Base-by-base conservation (phyloP, 2,888 invertebrate genomes). In the Phymatocera aterrima region DNA sequence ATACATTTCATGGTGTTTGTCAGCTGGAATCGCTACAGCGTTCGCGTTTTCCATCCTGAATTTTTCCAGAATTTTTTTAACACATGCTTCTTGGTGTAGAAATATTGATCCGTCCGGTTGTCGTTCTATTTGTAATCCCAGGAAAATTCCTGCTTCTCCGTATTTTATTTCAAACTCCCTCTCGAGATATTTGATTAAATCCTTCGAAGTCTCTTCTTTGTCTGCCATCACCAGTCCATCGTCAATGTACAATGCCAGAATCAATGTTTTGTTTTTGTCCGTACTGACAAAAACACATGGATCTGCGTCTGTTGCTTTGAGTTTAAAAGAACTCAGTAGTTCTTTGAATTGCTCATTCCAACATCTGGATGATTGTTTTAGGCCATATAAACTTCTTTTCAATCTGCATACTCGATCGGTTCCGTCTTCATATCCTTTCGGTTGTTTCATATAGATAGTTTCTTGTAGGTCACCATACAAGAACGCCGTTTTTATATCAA, bases 241-340 rank as follows among this genome's bases (percentile, higher is more conserved):
- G 57, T 81, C 81, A 3, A 81, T 80, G 57, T 80, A 81, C 3
- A 81, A 43, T 57, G 77, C 78, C 24, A 81, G 70, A 57, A 65
- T 79, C 48, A 80, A 70, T 28, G 6, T 37, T 24, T 3, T 12
- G 40, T 37, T 28, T 21, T 54, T 18, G 54, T 78, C 72, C 12
- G 57, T 51, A 15, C 68, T 70, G 12, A 75, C 12, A 34, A 79
- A 79, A 6, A 81, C 68, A 46, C 64, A 64, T 0, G 10, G 24
- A 18, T 70, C 70, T 48, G 48, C 48, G 28, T 46, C 48, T 5
- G 48, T 70, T 12, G 2, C 2, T 34, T 60, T 10, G 31, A 81
- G 77, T 10, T 72, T 46, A 31, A 79, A 78, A 0, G 24, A 15
- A 10, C 51, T 77, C 46, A 80, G 51, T 57, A 79, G 80, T 6